These are phyloP conservation scores for Neoaliturus tenellus DNA, from an alignment of 2,888 invertebrate genomes.

Conservation along the genomic window DNA sequence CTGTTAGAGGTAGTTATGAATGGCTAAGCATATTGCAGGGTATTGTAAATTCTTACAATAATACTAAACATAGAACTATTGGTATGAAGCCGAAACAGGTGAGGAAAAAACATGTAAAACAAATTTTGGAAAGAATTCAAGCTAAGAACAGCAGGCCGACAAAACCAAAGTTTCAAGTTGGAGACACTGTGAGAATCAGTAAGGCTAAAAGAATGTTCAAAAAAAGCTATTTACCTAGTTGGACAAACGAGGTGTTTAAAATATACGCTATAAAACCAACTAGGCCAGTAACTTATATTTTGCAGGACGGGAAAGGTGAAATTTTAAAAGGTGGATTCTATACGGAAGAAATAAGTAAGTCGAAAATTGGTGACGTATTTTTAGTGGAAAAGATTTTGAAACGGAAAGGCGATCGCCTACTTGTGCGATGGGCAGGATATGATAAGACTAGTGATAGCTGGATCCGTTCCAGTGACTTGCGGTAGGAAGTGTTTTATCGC, in stretches of 20 bases:
- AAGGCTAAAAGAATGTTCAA: neutral
- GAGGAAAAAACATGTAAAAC: neutral
- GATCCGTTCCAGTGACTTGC: slow-evolving; percentile 39
- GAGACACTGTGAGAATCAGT: slow-evolving; percentile 46
- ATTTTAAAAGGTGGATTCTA: slow-evolving; percentile 38
- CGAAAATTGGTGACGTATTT: slow-evolving; percentile 7
- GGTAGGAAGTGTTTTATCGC: neutral
- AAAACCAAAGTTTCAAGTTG: slow-evolving; percentile 38
- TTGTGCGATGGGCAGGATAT: slow-evolving; percentile 50
- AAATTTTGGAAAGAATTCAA: neutral
- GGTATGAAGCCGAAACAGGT: slow-evolving; percentile 46
- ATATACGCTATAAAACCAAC: slow-evolving; percentile 17
- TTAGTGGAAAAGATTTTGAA: slow-evolving; percentile 45
- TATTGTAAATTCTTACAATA: slow-evolving; percentile 22
- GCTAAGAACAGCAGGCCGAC: no score
- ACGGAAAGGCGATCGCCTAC: slow-evolving; percentile 41
- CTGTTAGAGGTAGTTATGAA: neutral
- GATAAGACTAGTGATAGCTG: slow-evolving; percentile 41
- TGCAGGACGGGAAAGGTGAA: slow-evolving; percentile 31
- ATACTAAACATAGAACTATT: slow-evolving; percentile 43
- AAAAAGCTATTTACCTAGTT: slow-evolving; percentile 36
- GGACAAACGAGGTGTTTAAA: slow-evolving; percentile 39
- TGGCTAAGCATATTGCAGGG: slow-evolving; percentile 19
- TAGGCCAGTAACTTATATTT: slow-evolving; percentile 27
- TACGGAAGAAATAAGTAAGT: neutral